Evolutionary conservation across 2,113 vertebrate species (phyloP).

Genomic region (Prionailurus viverrinus): DNA sequence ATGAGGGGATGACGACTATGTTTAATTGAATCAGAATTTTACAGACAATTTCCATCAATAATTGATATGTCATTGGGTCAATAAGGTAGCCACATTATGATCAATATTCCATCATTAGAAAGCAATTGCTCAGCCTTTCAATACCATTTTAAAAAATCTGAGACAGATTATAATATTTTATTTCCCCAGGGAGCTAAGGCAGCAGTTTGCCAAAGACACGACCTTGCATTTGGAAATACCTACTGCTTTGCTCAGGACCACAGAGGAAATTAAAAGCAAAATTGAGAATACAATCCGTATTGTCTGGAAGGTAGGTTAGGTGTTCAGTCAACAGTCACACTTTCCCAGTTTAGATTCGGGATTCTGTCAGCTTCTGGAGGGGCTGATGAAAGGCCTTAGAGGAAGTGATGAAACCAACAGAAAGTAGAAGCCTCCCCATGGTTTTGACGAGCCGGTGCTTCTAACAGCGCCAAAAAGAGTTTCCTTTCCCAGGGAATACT

Average conservation of each 20-base stretch:
- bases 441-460: neutral
- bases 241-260: neutral
- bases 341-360: neutral
- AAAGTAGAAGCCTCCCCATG: neutral
- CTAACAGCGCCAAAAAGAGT: neutral
- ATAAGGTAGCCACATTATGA: conserved; percentile 1
- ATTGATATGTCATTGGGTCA: conserved; percentile 54
- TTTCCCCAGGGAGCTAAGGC: conserved; percentile 53
- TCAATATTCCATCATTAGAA: conserved; percentile 64
- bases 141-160: conserved; percentile 4
- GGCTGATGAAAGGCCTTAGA: neutral
- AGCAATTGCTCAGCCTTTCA: conserved; percentile 62
- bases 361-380: neutral
- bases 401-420: neutral
- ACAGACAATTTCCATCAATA: conserved; percentile 29
- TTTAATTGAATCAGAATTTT: conserved; percentile 46
- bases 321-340: neutral
- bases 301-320: neutral
- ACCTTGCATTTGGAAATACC: neutral
- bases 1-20: neutral
- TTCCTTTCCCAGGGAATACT: neutral
- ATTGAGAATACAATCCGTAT: neutral
- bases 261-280: neutral
- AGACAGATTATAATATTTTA: conserved; percentile 42
- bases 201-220: neutral